Base-by-base conservation (phyloP, 2,113 vertebrate species). In the Protobothrops mucrosquamatus region DNA sequence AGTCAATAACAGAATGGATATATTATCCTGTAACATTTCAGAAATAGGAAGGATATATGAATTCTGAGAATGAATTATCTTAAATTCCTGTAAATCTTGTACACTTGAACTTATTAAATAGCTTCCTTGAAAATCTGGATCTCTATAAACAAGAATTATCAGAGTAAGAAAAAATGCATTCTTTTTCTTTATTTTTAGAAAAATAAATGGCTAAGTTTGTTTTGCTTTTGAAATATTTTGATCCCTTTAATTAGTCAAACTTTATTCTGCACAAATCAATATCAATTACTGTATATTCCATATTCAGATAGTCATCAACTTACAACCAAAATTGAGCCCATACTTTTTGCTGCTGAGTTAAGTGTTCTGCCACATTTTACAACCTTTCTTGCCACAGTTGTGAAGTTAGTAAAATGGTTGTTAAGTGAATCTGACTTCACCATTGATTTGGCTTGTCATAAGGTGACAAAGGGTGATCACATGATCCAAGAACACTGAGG, bases 41-140 rank as follows among this genome's bases (percentile, higher is more conserved):
- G 95, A 92, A 95, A 92, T 87, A 87, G 51, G 91, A 95, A 96
- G 95, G 95, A 96, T 95, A 92, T 87, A 93, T 95, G 93, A 90
- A 94, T 57, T 91, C 15, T 64, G 46, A 91, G 34, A n/a, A 89
- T 88, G 34, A 87, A 0, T 96, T 95, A 91, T 89, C 94, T 85
- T 34, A 46, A 34, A 86, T 85, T 94, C 86, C 14, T 15, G 11
- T 90, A 91, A 0, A 0, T 43, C 91, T 2, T 46, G 4, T 1
- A 90, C 3, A 46, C 87, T 52, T 93, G 92, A 95, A 94, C 92
- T 7, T 46, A 64, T 46, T 90, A 91, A 0, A 87, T 39, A 26
- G 91, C 56, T 55, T 93, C 8, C 22, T 24, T 93, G 26, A 61
- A 91, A 92, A 91, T 51, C 2, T 20, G 6, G 2, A 64, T 87